Base-by-base conservation (phyloP, 2,797 vertebrate genomes). In the Aldrovandia affinis region DNA sequence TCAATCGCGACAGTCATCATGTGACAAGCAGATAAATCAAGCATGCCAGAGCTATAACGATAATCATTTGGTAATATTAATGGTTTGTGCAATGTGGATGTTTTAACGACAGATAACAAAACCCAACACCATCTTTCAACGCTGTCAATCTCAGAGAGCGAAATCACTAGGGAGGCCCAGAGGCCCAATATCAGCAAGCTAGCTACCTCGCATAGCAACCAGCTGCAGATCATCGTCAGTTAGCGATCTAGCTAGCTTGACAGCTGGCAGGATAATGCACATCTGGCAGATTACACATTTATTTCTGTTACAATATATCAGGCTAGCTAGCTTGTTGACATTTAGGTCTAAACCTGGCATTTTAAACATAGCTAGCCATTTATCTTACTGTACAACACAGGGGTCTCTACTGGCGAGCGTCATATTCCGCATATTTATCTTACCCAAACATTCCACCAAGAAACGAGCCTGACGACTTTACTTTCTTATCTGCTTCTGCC, bases 371-470 rank as follows among this genome's bases (percentile, higher is more conserved):
- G 75, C 39, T 47, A 9, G 39, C 63, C 9, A 28, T 3, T 15
- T 12, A 22, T 36, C 28, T 33, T 7, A 15, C 15, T 39, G 3
- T 39, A 39, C 20, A 5, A 5, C 10, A 39, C 36, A 22, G 7
- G 3, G 42, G 20, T 44, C 42, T 57, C 42, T 77, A 44, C 20
- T 33, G 28, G 70, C 15, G 42, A 75, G 70, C 22, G 73, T 20
- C 33, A 28, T 25, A 7, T 77, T 36, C 73, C 9, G 42, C 73
- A 47, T 93, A 88, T 91, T 91, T 87, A 91, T 87, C 97, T 98
- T 96, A 99, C 98, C 98, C 98, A 92, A 99, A 99, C 94, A 99
- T 96, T 85, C 97, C 98, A 93, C 97, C 96, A 89, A 98, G 93
- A 92, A 99, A 97, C 83, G 98, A 98, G 80, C 98, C 97, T 1